These are phyloP conservation scores for Epizoanthus fatuus DNA, from an alignment of 92 coral and sea anemone genomes.

Conservation along the genomic window DNA sequence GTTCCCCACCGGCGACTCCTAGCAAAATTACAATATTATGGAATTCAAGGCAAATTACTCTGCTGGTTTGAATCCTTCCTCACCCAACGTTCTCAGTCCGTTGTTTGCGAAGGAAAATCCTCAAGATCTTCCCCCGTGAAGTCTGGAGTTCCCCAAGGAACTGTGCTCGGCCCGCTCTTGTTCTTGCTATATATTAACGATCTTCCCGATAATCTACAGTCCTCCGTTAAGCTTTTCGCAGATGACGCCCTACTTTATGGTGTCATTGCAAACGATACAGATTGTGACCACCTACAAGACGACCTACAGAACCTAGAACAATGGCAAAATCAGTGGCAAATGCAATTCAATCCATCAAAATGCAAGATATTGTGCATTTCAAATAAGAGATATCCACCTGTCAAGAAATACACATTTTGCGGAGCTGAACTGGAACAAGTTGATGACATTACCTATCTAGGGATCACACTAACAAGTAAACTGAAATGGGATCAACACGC, in stretches of 20 bases:
- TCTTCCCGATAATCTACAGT: background rate
- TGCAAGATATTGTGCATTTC: too few species aligned
- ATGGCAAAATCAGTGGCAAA: slow-evolving; percentile 1
- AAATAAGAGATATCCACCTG: slow-evolving; percentile 37
- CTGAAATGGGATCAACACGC: slow-evolving; percentile 40
- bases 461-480: slow-evolving; percentile 39
- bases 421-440: slow-evolving; percentile 62
- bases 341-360: too few species aligned
- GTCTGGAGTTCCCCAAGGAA: slow-evolving; percentile 12
- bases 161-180: background rate
- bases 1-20: background rate
- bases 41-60: slow-evolving; percentile 13
- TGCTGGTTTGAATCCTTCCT: slow-evolving; percentile 28
- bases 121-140: background rate
- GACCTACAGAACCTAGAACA: background rate
- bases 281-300: too few species aligned
- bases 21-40: slow-evolving; percentile 19
- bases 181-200: too few species aligned
- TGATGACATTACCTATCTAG: slow-evolving; percentile 41
- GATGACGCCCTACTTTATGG: background rate
- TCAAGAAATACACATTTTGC: slow-evolving; percentile 46
- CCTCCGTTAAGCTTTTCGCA: background rate
- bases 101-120: background rate
- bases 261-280: too few species aligned
- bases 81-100: slow-evolving; percentile 11